Evolutionary conservation across 2,888 invertebrate genomes (phyloP).

Genomic region (Acleris cristana): DNA sequence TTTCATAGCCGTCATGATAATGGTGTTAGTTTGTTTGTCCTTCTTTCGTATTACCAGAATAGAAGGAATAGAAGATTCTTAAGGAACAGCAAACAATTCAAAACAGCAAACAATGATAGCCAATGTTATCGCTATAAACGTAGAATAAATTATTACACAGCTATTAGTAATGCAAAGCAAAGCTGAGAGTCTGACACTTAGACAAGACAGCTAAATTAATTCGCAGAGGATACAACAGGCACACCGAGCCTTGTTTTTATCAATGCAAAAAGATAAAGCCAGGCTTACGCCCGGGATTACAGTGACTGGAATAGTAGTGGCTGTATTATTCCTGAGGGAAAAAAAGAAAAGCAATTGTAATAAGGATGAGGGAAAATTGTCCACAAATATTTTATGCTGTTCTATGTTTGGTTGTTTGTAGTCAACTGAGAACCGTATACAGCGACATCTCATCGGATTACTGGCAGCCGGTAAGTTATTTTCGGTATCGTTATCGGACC

Average conservation of each 20-base stretch:
- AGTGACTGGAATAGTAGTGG: conserved; percentile 30
- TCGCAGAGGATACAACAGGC: conserved; percentile 7
- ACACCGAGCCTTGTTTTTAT: conserved; percentile 21
- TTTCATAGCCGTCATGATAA: too few species aligned
- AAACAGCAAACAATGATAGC: too few species aligned
- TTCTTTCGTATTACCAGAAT: too few species aligned
- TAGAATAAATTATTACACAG: background rate
- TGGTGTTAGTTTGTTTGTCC: too few species aligned
- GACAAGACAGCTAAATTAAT: conserved; percentile 6
- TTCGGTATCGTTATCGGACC: conserved; percentile 6
- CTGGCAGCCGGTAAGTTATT: conserved; percentile 7
- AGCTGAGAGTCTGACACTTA: too few species aligned
- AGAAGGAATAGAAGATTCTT: too few species aligned
- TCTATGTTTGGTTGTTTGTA: conserved; percentile 9
- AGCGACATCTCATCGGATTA: conserved; percentile 18
- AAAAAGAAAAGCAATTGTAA: conserved; percentile 29
- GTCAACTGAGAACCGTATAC: conserved; percentile 16
- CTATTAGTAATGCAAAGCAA: background rate
- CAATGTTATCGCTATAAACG: background rate
- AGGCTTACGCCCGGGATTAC: conserved; percentile 29
- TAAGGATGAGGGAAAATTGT: conserved; percentile 28
- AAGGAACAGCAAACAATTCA: too few species aligned
- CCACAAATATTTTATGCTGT: conserved; percentile 25
- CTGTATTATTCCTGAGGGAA: conserved; percentile 29
- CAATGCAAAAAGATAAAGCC: conserved; percentile 29